Base-by-base conservation (phyloP, 2,888 invertebrate species). In the Mimachlamys varia region DNA sequence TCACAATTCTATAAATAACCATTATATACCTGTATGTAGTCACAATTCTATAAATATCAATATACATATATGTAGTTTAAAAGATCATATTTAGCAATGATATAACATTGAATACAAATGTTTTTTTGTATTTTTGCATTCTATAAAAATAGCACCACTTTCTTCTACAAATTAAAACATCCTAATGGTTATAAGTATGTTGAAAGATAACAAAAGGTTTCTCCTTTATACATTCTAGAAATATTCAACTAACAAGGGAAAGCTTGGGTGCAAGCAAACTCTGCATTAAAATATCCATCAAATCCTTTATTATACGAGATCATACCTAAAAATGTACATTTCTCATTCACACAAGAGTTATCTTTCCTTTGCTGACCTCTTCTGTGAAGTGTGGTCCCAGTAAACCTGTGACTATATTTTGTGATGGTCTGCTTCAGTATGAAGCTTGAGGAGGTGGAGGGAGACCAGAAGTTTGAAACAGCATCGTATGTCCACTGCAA, bases 111-210 rank as follows among this genome's bases (percentile, higher is more conserved):
- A 76, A 76, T 76, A 76, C 33, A 33, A 76, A 33, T 33, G 27
- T 76, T 27, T 76, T 76, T 76, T 76, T 76, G 27, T 76, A 33
- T 76, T 76, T 76, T 76, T 76, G 76, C 76, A 76, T 76, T 76
- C 76, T 76, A 76, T 76, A 76, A 76, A 76, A 76, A 76, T 76
- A 76, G 76, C 76, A 76, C 76, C 76, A 76, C 76, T 76, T 76
- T 76, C 76, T 76, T 76, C 76, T 76, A 76, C 76, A 76, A 76
- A 76, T 76, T 2, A 76, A 76, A 76, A 76, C 76, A 76, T 76
- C 17, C 76, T 76, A 76, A 76, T 33, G 76, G 76, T 76, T 76
- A 76, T 76, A 76, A 33, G 33, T 76, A 27, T 76, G 76, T 33
- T 5, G 76, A 76, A 76, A 76, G 76, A 33, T 76, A 76, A 76